Base-by-base conservation (phyloP, 2,888 invertebrate genomes). In the Apoderus coryli region DNA sequence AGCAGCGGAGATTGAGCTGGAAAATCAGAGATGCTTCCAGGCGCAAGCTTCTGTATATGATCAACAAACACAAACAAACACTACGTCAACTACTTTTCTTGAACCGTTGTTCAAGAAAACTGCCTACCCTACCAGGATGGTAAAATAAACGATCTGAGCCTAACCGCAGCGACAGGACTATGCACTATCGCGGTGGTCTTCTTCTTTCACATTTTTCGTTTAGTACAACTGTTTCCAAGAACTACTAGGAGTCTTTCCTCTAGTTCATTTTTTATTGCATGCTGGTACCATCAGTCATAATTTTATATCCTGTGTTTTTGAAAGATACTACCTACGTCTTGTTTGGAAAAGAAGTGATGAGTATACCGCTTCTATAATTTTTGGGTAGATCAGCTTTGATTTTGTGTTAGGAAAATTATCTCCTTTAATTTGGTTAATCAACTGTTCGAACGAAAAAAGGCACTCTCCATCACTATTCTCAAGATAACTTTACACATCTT, bases 241-340 rank as follows among this genome's bases (percentile, higher is more conserved):
- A 44, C 37, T 31, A 44, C 29, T 19, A 41, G 29, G 4, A 30
- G 29, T 23, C 39, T 31, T 35, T 44, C 44, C 25, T 30, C 33
- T 10, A n/a, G n/a, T 11, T 22, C 13, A 9, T 16, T 14, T 33
- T 22, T 10, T 4, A 11, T 13, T 16, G 10, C 16, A 15, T 34
- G 10, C 22, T 27, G 10, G 23, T 27, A 11, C 16, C 25, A 10
- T 35, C 29, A 14, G 15, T 32, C 12, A 35, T 11, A 10, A 35
- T 16, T n/a, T 29, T 26, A 33, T 22, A 27, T 14, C 33, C 34
- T 26, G 34, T 32, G 24, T 34, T 32, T 25, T 26, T 25, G 15
- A 31, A 34, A 28, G 29, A 29, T 19, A 6, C 9, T 19, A 30
- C 10, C 23, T 23, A 24, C 4, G 14, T 14, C 5, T 30, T 30